phyloP scores from a whole-genome alignment of 2,797 vertebrate species.

The Toxotes lorentzi region DNA sequence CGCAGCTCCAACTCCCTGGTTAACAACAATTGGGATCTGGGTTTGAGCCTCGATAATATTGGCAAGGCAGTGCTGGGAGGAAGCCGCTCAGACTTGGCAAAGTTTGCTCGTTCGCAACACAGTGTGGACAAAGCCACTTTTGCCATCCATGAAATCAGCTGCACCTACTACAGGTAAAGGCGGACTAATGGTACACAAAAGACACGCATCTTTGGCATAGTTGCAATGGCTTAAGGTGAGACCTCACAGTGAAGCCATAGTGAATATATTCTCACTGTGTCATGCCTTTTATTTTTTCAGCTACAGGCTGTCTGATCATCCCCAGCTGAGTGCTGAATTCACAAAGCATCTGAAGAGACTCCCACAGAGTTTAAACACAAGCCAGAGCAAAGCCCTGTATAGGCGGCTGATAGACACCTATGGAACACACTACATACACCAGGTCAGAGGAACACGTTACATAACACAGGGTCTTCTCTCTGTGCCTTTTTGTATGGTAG shows the following conservation, averaged over 20 bases:
- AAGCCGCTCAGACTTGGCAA: slow-evolving; percentile 84
- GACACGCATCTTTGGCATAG: background rate
- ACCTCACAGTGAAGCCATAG: background rate
- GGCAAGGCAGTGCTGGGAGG: slow-evolving; percentile 82
- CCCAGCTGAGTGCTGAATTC: slow-evolving; percentile 86
- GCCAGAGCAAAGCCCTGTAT: slow-evolving; percentile 77
- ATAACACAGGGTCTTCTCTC: background rate
- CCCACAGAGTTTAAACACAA: slow-evolving; percentile 74
- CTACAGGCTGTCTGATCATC: slow-evolving; percentile 84
- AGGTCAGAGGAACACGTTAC: slow-evolving; percentile 65
- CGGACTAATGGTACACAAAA: background rate
- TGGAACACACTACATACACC: slow-evolving; percentile 90
- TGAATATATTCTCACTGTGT: background rate
- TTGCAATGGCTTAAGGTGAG: background rate
- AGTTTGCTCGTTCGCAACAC: slow-evolving; percentile 84
- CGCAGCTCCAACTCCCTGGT: slow-evolving; percentile 83
- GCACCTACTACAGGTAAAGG: slow-evolving; percentile 85
- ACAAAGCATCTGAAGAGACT: slow-evolving; percentile 82
- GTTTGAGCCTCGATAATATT: slow-evolving; percentile 76
- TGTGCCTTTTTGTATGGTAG: background rate
- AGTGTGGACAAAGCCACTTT: slow-evolving; percentile 86
- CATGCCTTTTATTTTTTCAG: slow-evolving; percentile 78
- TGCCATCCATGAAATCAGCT: slow-evolving; percentile 85
- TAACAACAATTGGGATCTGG: slow-evolving; percentile 85
- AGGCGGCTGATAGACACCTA: slow-evolving; percentile 86